Evolutionary conservation across 2,113 vertebrate species (phyloP), one percentile per base, ranked within the genome.

Genomic region (Pelobates fuscus): DNA sequence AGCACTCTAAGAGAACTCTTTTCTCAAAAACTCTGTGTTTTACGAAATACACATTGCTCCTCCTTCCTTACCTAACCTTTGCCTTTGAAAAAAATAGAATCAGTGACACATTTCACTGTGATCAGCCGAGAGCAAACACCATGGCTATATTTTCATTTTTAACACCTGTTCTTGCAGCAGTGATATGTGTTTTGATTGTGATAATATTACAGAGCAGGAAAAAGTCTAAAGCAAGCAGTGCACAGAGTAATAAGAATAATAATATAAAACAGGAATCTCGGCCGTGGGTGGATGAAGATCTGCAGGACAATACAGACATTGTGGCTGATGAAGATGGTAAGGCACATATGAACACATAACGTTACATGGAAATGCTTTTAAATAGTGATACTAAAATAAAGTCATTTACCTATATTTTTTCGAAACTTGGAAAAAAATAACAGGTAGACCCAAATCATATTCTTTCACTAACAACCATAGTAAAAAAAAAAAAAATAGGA

Each of bases 261-360:
- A 26, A 79, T n/a, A n/a, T n/a, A n/a, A n/a, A n/a, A n/a, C n/a
- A n/a, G 0, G 26, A 80, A 2, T 41, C 77, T 23, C 86, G 23
- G 17, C 94, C 94, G 0, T 95, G 94, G 95, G 90, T 91, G 20
- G 92, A 96, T 74, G 91, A 94, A 82, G 94, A 95, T 72, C 82
- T 96, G 55, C 88, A 89, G 81, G 95, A 95, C 18, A 80, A 87
- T 20, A 90, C 92, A 8, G 88, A 93, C 4, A 81, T 86, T 58
- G 71, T 65, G 27, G 64, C 71, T 2, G 84, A 21, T 30, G 89
- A 90, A 60, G 84, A 89, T 84, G 90, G 92, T 95, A 87, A 87
- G 86, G 59, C 66, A 25, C 14, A 25, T 18, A 60, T 29, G 11
- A n/a, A n/a, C n/a, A n/a, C n/a, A n/a, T n/a, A n/a, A n/a, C n/a